Percentiles rank a stretch among this genome's conserved stretches.
Evolutionary conservation across 2,797 vertebrate genomes (phyloP).

Genomic region (Rhyacichthys aspro): DNA sequence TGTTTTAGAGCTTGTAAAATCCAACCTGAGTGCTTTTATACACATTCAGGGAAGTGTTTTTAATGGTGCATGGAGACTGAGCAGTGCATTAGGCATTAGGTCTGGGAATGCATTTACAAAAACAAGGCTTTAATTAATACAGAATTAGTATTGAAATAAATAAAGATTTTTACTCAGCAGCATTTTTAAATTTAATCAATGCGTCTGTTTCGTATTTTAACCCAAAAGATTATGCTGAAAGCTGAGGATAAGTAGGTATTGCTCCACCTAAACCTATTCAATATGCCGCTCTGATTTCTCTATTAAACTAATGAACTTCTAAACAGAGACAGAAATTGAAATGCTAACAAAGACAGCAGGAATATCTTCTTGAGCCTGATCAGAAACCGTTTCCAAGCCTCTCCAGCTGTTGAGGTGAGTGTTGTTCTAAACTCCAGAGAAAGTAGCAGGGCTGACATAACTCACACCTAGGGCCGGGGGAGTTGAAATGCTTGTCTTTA

Average conservation of each 20-base stretch:
- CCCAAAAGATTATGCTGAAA: not conserved
- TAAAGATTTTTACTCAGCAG: not conserved
- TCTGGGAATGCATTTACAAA: constrained; percentile 26
- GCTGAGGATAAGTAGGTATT: not conserved
- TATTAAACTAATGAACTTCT: constrained; percentile 17
- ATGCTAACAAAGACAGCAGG: constrained; percentile 11
- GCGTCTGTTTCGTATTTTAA: not conserved
- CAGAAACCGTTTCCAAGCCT: constrained; percentile 19
- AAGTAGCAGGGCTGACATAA: not conserved
- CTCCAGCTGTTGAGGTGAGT: constrained; percentile 24
- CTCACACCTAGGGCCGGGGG: constrained; percentile 57
- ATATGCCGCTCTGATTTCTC: not conserved
- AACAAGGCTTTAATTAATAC: not conserved
- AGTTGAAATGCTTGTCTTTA: constrained; percentile 40
- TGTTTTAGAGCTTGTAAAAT: constrained; percentile 71
- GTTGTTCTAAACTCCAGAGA: not conserved
- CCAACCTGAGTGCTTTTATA: constrained; percentile 71
- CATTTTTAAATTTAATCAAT: constrained; percentile 10
- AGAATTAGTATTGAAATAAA: not conserved
- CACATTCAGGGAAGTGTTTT: constrained; percentile 76
- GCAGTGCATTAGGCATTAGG: constrained; percentile 58
- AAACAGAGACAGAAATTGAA: constrained; percentile 13
- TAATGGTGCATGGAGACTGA: constrained; percentile 56
- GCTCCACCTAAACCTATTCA: too few species aligned
- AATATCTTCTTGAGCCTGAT: constrained; percentile 20